phyloP scores from a whole-genome alignment of 92 coral and sea anemone species.

The Phenganax stokvisi region DNA sequence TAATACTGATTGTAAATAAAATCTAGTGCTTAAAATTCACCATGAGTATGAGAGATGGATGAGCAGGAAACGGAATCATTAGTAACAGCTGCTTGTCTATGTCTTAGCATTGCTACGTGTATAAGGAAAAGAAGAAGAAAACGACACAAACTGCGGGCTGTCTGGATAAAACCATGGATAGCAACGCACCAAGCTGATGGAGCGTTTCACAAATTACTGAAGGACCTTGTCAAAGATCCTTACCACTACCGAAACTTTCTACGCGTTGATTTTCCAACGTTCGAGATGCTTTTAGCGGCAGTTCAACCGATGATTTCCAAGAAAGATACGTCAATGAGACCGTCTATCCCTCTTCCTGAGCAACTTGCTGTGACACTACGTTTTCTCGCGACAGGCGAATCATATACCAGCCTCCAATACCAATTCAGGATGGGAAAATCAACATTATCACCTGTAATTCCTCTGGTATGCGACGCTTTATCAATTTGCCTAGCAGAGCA shows the following conservation, averaged over 20 bases:
- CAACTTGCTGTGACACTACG: conserved; percentile 57
- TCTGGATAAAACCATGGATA: conserved; percentile 56
- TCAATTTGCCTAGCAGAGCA: conserved; percentile 20
- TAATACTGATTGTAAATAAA: no score
- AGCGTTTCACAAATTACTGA: conserved; percentile 42
- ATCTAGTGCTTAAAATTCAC: not conserved
- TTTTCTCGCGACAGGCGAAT: conserved; percentile 57
- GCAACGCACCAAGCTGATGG: conserved; percentile 43
- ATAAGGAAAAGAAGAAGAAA: conserved; percentile 33
- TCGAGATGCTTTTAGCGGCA: conserved; percentile 3
- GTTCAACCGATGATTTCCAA: conserved; percentile 15
- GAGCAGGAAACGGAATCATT: conserved; percentile 7
- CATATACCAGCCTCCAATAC: conserved; percentile 58
- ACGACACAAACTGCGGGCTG: conserved; percentile 23
- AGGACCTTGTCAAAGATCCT: conserved; percentile 46
- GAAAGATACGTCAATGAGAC: conserved; percentile 30
- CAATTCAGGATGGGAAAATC: conserved; percentile 48
- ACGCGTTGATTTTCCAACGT: conserved; percentile 45
- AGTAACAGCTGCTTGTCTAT: conserved; percentile 8
- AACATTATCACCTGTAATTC: conserved; percentile 41
- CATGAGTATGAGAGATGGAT: not conserved
- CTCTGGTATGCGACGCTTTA: conserved; percentile 47
- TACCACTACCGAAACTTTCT: conserved; percentile 39
- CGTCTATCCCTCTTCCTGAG: conserved; percentile 49
- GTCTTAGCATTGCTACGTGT: conserved; percentile 24